These are phyloP conservation scores for Tridacna gigas DNA, from an alignment of 2,888 invertebrate genomes.

Conservation along the genomic window DNA sequence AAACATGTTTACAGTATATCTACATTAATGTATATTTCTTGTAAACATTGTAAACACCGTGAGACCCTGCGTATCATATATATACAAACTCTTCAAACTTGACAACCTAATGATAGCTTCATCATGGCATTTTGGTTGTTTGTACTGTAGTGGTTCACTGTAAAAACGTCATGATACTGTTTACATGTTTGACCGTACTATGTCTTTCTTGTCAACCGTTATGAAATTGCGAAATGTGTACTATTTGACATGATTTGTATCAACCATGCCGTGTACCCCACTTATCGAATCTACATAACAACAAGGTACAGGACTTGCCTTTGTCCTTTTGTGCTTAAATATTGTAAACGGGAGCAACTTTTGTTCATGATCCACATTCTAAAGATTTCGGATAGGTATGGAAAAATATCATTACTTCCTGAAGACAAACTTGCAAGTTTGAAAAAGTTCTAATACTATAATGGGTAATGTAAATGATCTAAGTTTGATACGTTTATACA, in stretches of 20 bases:
- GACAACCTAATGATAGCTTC: constrained; percentile 8
- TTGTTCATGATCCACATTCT: too few relatives aligned
- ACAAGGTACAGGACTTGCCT: background rate
- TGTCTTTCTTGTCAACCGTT: background rate
- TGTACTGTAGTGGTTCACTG: constrained; percentile 2
- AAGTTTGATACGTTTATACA: too few relatives aligned
- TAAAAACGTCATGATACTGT: constrained; percentile 6
- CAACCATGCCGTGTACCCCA: background rate
- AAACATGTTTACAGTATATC: constrained; percentile 11
- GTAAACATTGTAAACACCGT: constrained; percentile 14
- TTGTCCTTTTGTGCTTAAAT: too few relatives aligned
- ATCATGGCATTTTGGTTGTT: constrained; percentile 15
- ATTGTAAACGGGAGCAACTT: too few relatives aligned
- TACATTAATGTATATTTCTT: constrained; percentile 17
- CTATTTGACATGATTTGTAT: constrained; percentile 8
- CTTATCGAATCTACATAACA: constrained; percentile 4
- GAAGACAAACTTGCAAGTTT: too few relatives aligned
- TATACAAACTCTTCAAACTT: background rate
- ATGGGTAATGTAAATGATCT: too few relatives aligned
- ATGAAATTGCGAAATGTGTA: background rate
- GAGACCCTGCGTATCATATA: background rate
- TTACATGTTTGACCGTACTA: background rate
- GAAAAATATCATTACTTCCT: too few relatives aligned
- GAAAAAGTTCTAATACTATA: too few relatives aligned
- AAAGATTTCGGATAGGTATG: too few relatives aligned